A percentile compares a stretch with the other conserved stretches of the same genome.
These are phyloP conservation scores for Microchirus variegatus DNA, from an alignment of 2,797 vertebrate species.

Conservation along the genomic window DNA sequence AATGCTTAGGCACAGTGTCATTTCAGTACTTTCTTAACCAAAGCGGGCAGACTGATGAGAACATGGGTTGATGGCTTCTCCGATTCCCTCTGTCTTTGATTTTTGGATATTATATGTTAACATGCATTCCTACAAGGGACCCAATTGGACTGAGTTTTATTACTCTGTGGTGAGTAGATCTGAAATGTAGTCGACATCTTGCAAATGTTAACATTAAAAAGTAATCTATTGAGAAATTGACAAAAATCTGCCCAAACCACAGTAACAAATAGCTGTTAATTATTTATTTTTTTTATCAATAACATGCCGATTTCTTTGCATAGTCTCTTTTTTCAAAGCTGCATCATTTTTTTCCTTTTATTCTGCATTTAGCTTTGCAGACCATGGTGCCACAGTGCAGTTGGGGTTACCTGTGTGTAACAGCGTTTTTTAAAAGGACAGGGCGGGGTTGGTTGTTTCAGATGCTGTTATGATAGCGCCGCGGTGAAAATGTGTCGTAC, in stretches of 20 bases:
- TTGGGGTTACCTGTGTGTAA: constrained; percentile 51
- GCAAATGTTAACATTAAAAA: constrained; percentile 67
- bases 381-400: constrained; percentile 25
- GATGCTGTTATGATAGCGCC: constrained; percentile 64
- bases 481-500: constrained; percentile 59
- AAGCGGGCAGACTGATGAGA: constrained; percentile 52
- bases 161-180: constrained; percentile 58
- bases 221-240: constrained; percentile 52
- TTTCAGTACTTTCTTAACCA: constrained; percentile 50
- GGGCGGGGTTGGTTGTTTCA: constrained; percentile 52
- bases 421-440: constrained; percentile 33
- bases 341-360: too few species aligned
- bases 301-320: constrained; percentile 3
- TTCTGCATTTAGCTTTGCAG: too few species aligned
- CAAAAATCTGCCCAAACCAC: constrained; percentile 46
- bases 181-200: constrained; percentile 52
- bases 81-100: constrained; percentile 68
- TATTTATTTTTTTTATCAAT: constrained; percentile 31
- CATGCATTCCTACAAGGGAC: constrained; percentile 63
- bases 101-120: constrained; percentile 60
- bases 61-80: constrained; percentile 50
- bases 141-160: constrained; percentile 59
- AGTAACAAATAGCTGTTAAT: constrained; percentile 49
- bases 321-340: too few species aligned
- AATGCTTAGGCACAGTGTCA: constrained; percentile 26